Evolutionary conservation across 1,140 invertebrate genomes (phyloP), one percentile per base, ranked within the genome.

Genomic region (Babylonia areolata): DNA sequence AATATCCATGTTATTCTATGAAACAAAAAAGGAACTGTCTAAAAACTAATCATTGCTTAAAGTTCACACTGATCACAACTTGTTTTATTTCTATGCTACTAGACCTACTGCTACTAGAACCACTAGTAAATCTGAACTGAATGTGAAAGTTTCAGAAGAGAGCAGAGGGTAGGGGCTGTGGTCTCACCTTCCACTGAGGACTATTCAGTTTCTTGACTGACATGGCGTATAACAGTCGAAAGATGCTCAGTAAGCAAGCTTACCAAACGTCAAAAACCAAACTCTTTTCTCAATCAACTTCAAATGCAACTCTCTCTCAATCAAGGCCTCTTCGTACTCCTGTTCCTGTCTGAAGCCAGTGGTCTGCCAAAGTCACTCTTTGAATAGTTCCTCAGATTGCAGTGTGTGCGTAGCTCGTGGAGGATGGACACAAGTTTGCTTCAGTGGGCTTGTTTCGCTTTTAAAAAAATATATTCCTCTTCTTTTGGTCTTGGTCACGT

Each of bases 121-220:
- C n/a, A n/a, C n/a, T n/a, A n/a, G n/a, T n/a, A n/a, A n/a, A n/a
- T n/a, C n/a, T n/a, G n/a, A n/a, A n/a, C n/a, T n/a, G n/a, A n/a
- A n/a, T n/a, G n/a, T n/a, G n/a, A n/a, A n/a, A n/a, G n/a, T n/a
- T n/a, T n/a, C n/a, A n/a, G n/a, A n/a, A n/a, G n/a, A n/a, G n/a
- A n/a, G n/a, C n/a, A n/a, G n/a, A n/a, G n/a, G 17, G 46, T 51
- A 17, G 46, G 9, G 46, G 17, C 46, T 1, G 46, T 17, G 2
- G 46, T 51, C 46, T 40, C 86, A 93, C 92, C 89, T 97, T 97
- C 97, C 97, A 97, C 97, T 97, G 97, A 97, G 97, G 97, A 97
- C 91, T 93, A 89, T 90, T 90, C 89, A 92, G 90, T 88, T 91
- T 91, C 85, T 87, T 89, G 58, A 89, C 89, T 84, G 89, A 90